phyloP scores from a whole-genome alignment of 2,888 invertebrate genomes.

The Agonopterix subpropinquella region DNA sequence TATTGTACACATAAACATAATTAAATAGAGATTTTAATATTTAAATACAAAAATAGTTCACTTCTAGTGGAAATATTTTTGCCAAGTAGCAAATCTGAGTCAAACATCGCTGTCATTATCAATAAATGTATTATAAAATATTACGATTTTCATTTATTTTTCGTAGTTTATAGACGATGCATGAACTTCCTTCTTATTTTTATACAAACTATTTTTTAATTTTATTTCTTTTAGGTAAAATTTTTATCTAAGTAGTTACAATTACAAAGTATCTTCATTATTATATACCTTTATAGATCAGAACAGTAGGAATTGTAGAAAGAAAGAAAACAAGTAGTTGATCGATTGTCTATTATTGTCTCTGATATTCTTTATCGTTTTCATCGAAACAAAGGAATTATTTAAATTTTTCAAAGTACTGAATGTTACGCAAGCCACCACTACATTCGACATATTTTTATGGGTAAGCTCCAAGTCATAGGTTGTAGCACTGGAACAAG shows the following conservation, averaged over 20 bases:
- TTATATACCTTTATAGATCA: background rate
- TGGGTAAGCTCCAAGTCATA: no score
- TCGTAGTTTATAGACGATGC: background rate
- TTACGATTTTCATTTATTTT: slow-evolving; percentile 6
- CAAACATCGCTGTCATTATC: slow-evolving; percentile 75
- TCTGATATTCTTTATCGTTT: no score
- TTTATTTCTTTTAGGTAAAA: no score
- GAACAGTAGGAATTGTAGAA: no score
- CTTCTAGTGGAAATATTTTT: slow-evolving; percentile 74
- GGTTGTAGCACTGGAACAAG: no score
- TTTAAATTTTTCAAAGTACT: no score
- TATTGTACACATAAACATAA: slow-evolving; percentile 59
- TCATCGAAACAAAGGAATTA: no score
- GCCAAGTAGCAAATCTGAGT: slow-evolving; percentile 73
- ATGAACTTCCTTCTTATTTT: background rate
- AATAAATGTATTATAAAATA: slow-evolving; percentile 73
- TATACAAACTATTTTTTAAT: no score
- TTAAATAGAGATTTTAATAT: slow-evolving; percentile 68
- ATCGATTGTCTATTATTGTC: no score
- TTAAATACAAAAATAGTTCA: slow-evolving; percentile 67
- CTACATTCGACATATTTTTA: no score
- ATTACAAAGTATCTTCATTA: background rate
- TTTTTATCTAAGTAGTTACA: background rate
- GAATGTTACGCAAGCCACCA: no score
- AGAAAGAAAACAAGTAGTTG: no score